A percentile compares a stretch with the other conserved stretches of the same genome.
These are phyloP conservation scores for Cephalophus harveyi DNA, from an alignment of 2,113 vertebrate genomes.

Conservation along the genomic window DNA sequence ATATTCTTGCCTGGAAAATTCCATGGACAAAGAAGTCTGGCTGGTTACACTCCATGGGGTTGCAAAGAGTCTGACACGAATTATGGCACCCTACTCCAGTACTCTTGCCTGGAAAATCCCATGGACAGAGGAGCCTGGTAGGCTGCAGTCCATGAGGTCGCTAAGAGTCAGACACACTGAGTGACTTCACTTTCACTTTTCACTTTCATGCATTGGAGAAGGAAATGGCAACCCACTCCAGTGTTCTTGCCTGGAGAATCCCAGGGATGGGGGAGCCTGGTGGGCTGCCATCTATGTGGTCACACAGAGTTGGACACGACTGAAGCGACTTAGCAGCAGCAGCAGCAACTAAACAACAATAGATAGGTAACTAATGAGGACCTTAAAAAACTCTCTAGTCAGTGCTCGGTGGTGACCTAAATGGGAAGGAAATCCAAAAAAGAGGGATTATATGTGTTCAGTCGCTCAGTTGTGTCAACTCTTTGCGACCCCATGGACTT, in stretches of 20 bases:
- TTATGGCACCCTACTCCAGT: neutral
- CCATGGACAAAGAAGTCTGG: neutral
- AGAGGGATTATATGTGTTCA: neutral
- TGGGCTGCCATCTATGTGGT: no score
- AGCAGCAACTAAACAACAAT: neutral
- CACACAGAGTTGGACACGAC: no score
- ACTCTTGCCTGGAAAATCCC: no score
- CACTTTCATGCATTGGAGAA: no score
- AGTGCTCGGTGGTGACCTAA: neutral
- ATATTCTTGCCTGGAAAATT: neutral
- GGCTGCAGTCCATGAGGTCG: no score
- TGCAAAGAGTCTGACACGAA: neutral
- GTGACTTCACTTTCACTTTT: no score
- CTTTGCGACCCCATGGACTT: neutral
- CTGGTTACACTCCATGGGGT: neutral
- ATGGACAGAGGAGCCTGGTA: no score
- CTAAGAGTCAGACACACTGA: no score
- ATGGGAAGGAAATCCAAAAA: neutral
- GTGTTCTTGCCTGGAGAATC: no score
- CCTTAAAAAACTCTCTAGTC: neutral
- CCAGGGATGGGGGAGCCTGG: no score
- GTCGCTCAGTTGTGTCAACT: fast-evolving
- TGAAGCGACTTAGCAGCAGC: no score
- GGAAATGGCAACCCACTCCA: no score
- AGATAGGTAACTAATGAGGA: neutral